phyloP scores from a whole-genome alignment of 2,113 vertebrate genomes.

The Camelus dromedarius region DNA sequence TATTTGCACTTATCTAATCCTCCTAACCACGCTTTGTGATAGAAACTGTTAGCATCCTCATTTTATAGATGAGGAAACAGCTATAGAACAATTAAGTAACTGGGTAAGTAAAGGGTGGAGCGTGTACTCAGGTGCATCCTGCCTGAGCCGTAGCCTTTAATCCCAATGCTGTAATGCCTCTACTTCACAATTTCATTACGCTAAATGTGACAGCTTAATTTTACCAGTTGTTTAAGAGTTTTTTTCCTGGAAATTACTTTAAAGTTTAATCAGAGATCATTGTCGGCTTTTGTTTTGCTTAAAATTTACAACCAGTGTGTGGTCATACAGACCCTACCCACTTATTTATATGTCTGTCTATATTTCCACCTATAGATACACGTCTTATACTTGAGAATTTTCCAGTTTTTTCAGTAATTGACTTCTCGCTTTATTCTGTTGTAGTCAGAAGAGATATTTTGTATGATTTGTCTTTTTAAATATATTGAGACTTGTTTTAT shows the following conservation, averaged over 20 bases:
- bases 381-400: background rate
- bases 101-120: background rate
- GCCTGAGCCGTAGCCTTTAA: background rate
- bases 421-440: background rate
- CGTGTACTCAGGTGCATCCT: background rate
- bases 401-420: background rate
- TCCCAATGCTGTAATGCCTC: background rate
- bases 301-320: background rate
- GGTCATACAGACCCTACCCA: background rate
- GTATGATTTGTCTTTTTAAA: background rate
- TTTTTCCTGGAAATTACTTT: background rate
- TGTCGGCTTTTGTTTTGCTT: background rate
- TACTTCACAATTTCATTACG: background rate
- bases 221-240: background rate
- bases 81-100: background rate
- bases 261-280: background rate
- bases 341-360: background rate
- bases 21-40: background rate
- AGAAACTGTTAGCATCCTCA: background rate
- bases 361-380: constrained; percentile 65
- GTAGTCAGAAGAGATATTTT: background rate
- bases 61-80: background rate
- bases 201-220: background rate
- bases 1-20: background rate
- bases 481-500: background rate